These are phyloP conservation scores for Thunnus maccoyii DNA, from an alignment of 2,113 vertebrate species.

Conservation along the genomic window DNA sequence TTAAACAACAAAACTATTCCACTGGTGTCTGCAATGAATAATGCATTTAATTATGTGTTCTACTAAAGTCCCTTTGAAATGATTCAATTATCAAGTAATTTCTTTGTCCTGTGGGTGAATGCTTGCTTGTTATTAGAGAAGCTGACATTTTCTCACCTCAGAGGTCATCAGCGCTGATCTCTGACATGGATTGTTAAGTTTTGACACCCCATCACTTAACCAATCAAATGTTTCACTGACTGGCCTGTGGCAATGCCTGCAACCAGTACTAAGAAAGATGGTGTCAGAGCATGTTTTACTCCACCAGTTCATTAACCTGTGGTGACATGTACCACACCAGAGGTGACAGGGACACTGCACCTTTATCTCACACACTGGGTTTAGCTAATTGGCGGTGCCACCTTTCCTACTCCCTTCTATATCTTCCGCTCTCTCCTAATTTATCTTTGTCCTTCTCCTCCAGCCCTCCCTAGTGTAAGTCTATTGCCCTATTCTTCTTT, in stretches of 20 bases:
- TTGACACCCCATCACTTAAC: conserved; percentile 11
- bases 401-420: neutral
- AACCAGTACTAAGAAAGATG: neutral
- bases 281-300: conserved; percentile 26
- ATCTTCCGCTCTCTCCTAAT: conserved; percentile 9
- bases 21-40: conserved; percentile 36
- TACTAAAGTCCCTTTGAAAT: conserved; percentile 36
- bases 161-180: neutral
- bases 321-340: conserved; percentile 39
- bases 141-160: neutral
- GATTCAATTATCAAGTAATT: conserved; percentile 10
- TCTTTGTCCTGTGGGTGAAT: conserved; percentile 23
- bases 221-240: conserved; percentile 30
- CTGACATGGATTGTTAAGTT: conserved; percentile 7
- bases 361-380: conserved; percentile 21
- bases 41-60: conserved; percentile 37
- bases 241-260: conserved; percentile 3
- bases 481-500: conserved; percentile 42
- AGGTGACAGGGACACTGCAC: conserved; percentile 22
- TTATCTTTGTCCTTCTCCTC: conserved; percentile 11
- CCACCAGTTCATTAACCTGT: conserved; percentile 21
- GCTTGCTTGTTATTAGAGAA: neutral
- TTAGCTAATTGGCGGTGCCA: conserved; percentile 21
- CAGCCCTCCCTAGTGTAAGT: neutral
- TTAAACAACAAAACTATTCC: conserved; percentile 54